Percentiles rank a stretch among this genome's conserved stretches.
These are phyloP conservation scores for Poecilia gillii DNA, from an alignment of 2,797 vertebrate species.

Conservation along the genomic window DNA sequence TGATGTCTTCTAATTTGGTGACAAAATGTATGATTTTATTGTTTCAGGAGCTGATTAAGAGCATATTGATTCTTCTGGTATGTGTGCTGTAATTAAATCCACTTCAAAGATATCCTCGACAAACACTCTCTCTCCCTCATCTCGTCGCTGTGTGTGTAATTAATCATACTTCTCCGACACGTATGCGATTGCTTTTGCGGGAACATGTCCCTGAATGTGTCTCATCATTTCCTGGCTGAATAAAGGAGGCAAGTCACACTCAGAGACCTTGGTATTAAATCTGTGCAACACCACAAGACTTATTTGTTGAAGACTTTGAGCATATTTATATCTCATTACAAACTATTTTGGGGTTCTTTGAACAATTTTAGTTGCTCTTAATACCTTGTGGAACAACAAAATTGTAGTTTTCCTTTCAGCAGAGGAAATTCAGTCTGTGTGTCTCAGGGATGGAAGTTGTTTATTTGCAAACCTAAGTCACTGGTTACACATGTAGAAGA, in stretches of 20 bases:
- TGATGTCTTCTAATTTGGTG: neutral
- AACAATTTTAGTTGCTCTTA: constrained; percentile 58
- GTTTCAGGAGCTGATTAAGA: neutral
- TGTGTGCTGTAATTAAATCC: constrained; percentile 44
- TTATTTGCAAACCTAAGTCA: constrained; percentile 13
- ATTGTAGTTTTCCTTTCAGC: neutral
- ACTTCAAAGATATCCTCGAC: constrained; percentile 22
- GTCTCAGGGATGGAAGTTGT: constrained; percentile 8
- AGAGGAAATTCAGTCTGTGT: neutral
- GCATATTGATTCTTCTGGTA: constrained; percentile 19
- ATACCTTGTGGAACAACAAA: constrained; percentile 16
- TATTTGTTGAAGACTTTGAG: constrained; percentile 44
- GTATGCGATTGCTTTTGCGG: constrained; percentile 23
- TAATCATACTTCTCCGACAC: constrained; percentile 45
- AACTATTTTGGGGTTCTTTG: constrained; percentile 63
- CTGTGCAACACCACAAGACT: constrained; percentile 1
- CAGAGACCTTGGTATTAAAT: constrained; percentile 4
- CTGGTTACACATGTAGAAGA: neutral
- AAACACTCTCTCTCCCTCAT: neutral
- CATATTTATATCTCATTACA: constrained; percentile 50
- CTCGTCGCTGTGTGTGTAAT: constrained; percentile 25
- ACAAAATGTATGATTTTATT: constrained; percentile 1
- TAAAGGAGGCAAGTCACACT: neutral
- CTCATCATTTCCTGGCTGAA: neutral
- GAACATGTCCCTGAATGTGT: constrained; percentile 1